These are phyloP conservation scores for Byasa hedistus DNA, from an alignment of 2,888 invertebrate genomes.

Conservation along the genomic window DNA sequence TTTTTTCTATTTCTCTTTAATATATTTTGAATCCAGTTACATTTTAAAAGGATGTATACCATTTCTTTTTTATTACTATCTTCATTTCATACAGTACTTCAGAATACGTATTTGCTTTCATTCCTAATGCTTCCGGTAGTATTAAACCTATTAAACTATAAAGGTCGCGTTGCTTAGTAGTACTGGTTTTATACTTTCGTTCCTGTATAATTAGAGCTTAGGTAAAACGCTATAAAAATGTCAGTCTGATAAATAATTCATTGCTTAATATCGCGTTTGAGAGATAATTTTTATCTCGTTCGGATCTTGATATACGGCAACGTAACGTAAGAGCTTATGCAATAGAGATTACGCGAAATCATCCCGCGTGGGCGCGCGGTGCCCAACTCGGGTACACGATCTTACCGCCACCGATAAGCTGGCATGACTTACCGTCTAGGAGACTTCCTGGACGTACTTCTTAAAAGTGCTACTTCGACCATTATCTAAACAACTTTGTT, in stretches of 20 bases:
- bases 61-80: too few relatives aligned
- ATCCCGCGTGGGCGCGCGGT: conserved; percentile 26
- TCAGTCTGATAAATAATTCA: conserved; percentile 5
- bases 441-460: conserved; percentile 1
- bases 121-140: too few relatives aligned
- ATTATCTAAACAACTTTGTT: conserved; percentile 6
- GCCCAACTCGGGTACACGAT: conserved; percentile 9
- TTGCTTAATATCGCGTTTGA: conserved; percentile 4
- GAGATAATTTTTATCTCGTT: conserved; percentile 18
- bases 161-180: too few relatives aligned
- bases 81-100: too few relatives aligned
- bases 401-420: conserved; percentile 18
- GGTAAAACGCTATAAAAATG: not conserved
- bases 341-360: conserved; percentile 30
- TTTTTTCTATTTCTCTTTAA: too few relatives aligned
- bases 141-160: too few relatives aligned
- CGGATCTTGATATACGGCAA: conserved; percentile 21
- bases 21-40: too few relatives aligned
- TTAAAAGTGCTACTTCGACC: conserved; percentile 10
- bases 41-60: too few relatives aligned
- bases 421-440: conserved; percentile 23
- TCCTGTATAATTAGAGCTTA: conserved; percentile 2
- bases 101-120: too few relatives aligned
- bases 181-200: not conserved
- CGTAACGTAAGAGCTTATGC: conserved; percentile 23